Percentiles rank a stretch among this genome's conserved stretches.
Conservation (phyloP, 2,113 vertebrate species). For the Eupsittula cactorum region DNA sequence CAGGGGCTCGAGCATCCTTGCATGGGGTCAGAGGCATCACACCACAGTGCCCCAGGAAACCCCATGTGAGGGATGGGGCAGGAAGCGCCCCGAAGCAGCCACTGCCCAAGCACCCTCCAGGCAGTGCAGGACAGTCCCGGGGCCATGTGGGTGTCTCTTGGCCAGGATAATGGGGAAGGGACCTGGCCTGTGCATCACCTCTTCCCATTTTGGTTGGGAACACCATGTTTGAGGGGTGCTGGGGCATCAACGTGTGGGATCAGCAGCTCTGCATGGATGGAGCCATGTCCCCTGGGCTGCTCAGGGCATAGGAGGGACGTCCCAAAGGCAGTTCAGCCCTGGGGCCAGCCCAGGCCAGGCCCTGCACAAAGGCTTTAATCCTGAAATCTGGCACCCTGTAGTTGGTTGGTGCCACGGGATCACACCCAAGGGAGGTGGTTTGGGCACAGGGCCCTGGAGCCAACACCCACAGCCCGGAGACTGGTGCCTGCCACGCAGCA, state of each 20-base stretch:
- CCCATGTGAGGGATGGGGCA: neutral
- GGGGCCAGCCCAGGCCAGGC: no score
- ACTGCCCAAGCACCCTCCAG: neutral
- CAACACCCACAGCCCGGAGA: neutral
- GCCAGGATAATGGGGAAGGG: rapidly evolving
- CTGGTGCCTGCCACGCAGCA: neutral
- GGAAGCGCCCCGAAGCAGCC: rapidly evolving
- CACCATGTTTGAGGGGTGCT: rapidly evolving
- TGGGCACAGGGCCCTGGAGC: neutral
- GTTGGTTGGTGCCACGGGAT: rapidly evolving
- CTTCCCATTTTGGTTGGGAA: neutral
- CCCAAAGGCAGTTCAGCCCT: neutral
- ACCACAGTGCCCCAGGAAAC: neutral
- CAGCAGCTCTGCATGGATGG: rapidly evolving
- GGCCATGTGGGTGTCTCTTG: rapidly evolving
- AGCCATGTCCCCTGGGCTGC: rapidly evolving
- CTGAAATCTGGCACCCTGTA: rapidly evolving
- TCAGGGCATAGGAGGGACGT: neutral
- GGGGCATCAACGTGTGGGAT: rapidly evolving
- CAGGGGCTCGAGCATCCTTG: rapidly evolving
- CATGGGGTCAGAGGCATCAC: neutral
- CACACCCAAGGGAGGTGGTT: neutral
- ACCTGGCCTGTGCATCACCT: rapidly evolving
- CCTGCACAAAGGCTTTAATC: neutral
- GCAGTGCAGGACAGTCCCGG: rapidly evolving